phyloP scores from a whole-genome alignment of 2,888 invertebrate species.

The Spisula subtruncata region DNA sequence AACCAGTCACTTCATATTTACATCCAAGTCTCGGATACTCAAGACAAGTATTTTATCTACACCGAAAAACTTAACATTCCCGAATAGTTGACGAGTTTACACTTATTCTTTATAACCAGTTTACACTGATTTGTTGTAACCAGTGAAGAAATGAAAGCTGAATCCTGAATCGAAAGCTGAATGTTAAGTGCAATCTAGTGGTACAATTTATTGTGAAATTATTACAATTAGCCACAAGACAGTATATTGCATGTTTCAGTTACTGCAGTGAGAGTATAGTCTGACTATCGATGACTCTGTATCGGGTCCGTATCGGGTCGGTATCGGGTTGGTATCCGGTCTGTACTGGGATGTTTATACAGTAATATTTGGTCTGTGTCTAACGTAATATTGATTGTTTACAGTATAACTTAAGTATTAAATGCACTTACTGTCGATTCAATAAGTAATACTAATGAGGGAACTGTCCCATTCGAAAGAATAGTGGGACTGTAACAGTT shows the following conservation, averaged over 20 bases:
- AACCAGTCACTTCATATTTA: slow-evolving; percentile 1
- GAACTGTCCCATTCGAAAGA: too few species aligned
- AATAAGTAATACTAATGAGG: too few species aligned
- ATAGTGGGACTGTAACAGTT: too few species aligned
- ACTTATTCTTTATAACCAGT: neutral
- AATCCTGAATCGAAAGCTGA: neutral
- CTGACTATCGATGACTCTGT: neutral
- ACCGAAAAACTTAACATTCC: neutral
- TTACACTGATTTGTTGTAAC: neutral
- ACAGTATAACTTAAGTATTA: too few species aligned
- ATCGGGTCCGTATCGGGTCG: too few species aligned
- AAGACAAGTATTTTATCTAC: slow-evolving; percentile 1
- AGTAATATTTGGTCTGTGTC: too few species aligned
- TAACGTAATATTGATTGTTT: too few species aligned
- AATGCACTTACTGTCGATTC: too few species aligned
- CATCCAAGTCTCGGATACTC: neutral
- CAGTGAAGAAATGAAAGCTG: neutral
- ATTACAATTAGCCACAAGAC: slow-evolving; percentile 26
- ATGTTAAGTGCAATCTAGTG: neutral
- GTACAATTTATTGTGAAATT: slow-evolving; percentile 20
- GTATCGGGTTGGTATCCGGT: too few species aligned
- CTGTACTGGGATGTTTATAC: too few species aligned
- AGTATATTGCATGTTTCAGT: neutral
- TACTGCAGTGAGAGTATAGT: neutral
- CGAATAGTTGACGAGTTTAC: neutral